Evolutionary conservation across 2,113 vertebrate species (phyloP), one percentile per base, ranked within the genome.

Genomic region (Pao palembangensis): DNA sequence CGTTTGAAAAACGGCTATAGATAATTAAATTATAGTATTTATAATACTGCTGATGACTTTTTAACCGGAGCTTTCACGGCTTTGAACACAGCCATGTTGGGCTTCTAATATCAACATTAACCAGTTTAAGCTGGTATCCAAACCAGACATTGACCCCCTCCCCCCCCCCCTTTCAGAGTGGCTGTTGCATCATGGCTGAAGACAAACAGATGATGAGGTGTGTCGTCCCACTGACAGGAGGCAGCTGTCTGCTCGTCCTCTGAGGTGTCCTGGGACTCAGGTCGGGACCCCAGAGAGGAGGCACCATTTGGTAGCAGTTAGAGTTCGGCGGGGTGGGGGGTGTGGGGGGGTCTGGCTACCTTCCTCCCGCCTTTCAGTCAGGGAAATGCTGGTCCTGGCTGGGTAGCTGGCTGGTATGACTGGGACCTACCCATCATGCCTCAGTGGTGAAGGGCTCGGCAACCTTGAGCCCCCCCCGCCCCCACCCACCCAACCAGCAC

Each of bases 271-370:
- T 84, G 82, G 85, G 87, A 91, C 77, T 56, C 65, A 81, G 89
- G 88, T 88, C 88, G 90, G 63, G 87, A 80, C 88, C 79, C 87
- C 64, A 61, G 78, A 84, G 80, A 78, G 75, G 78, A 82, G 83
- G 69, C 78, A 86, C 88, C 91, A 90, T 88, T 91, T 90, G 91
- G 87, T 89, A 90, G 73, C 85, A 86, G 88, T 91, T 91, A 91
- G 73, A 28, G 28, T 87, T 82, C 88, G 38, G 82, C 82, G 56
- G 88, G 88, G 72, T 80, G 83, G 41, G 19, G n/a, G 61, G 46
- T 3, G 25, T 3, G 28, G 5, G 28, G 28, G 28, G 28, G 28
- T 31, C 28, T 3, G 5, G 21, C 50, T 61, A 53, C 69, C 61
- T 60, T 55, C 71, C 71, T 63, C n/a, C 69, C 75, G 82, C 72